These are phyloP conservation scores for Carposina sasakii DNA, from an alignment of 1,140 invertebrate species.

Conservation along the genomic window DNA sequence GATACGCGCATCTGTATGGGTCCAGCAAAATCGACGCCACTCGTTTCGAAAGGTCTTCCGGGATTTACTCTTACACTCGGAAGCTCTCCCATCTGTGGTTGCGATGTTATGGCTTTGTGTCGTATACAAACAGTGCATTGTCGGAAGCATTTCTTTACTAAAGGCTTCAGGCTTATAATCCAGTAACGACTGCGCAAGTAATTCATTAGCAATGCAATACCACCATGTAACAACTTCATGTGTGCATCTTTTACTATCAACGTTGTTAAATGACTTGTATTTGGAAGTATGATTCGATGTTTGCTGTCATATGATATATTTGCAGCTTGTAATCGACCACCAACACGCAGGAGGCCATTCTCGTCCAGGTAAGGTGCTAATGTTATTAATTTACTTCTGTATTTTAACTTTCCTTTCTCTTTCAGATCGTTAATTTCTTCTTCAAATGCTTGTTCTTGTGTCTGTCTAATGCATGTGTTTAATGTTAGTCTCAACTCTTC, in stretches of 20 bases:
- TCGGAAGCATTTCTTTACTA: constrained; percentile 9
- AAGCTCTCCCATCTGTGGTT: constrained; percentile 20
- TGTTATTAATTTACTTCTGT: too few species aligned
- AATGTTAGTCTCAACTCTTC: too few species aligned
- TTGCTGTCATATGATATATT: too few species aligned
- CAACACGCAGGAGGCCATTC: too few species aligned
- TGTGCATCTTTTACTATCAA: constrained; percentile 18
- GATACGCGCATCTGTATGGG: constrained; percentile 7
- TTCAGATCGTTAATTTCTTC: too few species aligned
- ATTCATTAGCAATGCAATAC: constrained; percentile 10
- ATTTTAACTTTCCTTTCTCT: too few species aligned
- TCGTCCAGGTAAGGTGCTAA: too few species aligned
- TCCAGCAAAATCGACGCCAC: constrained; percentile 21
- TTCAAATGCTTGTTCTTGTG: too few species aligned
- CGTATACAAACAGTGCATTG: constrained; percentile 19
- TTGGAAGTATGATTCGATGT: too few species aligned
- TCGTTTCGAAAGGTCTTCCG: constrained; percentile 14
- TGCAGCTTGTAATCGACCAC: too few species aligned
- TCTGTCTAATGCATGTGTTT: too few species aligned
- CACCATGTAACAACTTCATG: constrained; percentile 13
- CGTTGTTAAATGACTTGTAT: constrained; percentile 6
- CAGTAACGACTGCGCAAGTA: constrained; percentile 19
- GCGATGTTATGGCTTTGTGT: not conserved
- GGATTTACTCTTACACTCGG: constrained; percentile 18
- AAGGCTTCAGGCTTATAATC: constrained; percentile 12